Base-by-base conservation (phyloP, 1,140 invertebrate species). In the Meteorus sp. region DNA sequence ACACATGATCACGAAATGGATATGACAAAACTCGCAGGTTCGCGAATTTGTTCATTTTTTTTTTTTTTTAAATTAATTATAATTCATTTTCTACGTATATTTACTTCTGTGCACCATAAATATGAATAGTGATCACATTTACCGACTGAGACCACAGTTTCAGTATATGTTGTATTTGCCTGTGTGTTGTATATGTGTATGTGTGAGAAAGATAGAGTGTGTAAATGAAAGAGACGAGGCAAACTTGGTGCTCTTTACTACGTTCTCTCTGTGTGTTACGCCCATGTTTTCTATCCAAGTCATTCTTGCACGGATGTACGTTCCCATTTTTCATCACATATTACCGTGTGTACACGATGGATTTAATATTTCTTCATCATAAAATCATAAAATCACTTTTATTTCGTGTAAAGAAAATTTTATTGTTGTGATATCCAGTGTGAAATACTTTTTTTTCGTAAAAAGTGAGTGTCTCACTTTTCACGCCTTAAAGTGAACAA, bases 11-110 rank as follows among this genome's bases (percentile, higher is more conserved):
- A n/a, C n/a, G n/a, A n/a, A n/a, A n/a, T n/a, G n/a, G n/a, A n/a
- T n/a, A n/a, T n/a, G n/a, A 11, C 23, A 31, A 35, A 56, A 47
- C 13, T 44, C 27, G 9, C 43, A 56, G 54, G 54, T 56, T 56
- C 54, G 43, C 47, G 5, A 31, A 22, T 8, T 25, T 43, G 29
- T 44, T 44, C 1, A n/a, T 31, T 56, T 31, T 19, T 31, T 19
- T 20, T 56, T 33, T 45, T 44, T 45, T 47, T 17, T 37, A 6
- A 9, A 20, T 43, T 37, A 44, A n/a, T 52, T 15, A 35, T 17
- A 15, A 29, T 37, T 20, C 15, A 35, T 52, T 33, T 52, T 53
- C 41, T 45, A 8, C 35, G 35, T 35, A 35, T 33, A 17, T 33
- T 17, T 9, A 17, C 29, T 51, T 29, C 27, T 9, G 9, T 29